Percentiles rank a stretch among this genome's conserved stretches.
These are phyloP conservation scores for Orchestes rusci DNA, from an alignment of 2,888 invertebrate genomes.

Conservation along the genomic window DNA sequence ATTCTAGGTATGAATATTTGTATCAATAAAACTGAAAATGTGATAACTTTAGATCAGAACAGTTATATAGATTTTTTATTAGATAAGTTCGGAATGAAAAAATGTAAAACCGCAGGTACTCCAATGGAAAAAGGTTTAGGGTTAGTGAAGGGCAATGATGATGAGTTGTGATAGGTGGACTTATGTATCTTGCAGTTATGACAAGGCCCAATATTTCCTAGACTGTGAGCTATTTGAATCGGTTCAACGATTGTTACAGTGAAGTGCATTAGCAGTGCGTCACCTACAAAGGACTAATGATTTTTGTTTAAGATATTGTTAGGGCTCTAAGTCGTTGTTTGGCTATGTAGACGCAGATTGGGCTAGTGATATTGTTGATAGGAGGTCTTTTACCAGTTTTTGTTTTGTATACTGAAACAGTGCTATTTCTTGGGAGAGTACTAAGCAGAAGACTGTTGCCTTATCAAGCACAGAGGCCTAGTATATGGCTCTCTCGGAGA, in stretches of 20 bases:
- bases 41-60: conserved; percentile 17
- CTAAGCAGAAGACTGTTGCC: conserved; percentile 32
- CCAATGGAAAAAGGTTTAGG: too few relatives aligned
- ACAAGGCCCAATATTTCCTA: conserved; percentile 23
- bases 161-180: conserved; percentile 18
- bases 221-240: conserved; percentile 21
- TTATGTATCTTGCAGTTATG: conserved; percentile 22
- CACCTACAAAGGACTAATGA: conserved; percentile 13
- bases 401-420: conserved; percentile 25
- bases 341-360: neutral
- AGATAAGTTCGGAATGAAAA: conserved; percentile 13
- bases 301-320: conserved; percentile 3
- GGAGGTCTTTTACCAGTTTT: too few relatives aligned
- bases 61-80: conserved; percentile 9
- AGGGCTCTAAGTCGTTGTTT: neutral
- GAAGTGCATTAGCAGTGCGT: conserved; percentile 10
- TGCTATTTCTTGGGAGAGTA: conserved; percentile 30
- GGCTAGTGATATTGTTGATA: conserved; percentile 6
- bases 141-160: too few relatives aligned
- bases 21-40: conserved; percentile 7
- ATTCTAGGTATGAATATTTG: too few relatives aligned
- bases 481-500: conserved; percentile 29
- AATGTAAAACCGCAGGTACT: too few relatives aligned
- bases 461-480: conserved; percentile 32
- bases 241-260: conserved; percentile 11